Evolutionary conservation across 1,140 invertebrate species (phyloP).

Genomic region (Drosophila bocki): DNA sequence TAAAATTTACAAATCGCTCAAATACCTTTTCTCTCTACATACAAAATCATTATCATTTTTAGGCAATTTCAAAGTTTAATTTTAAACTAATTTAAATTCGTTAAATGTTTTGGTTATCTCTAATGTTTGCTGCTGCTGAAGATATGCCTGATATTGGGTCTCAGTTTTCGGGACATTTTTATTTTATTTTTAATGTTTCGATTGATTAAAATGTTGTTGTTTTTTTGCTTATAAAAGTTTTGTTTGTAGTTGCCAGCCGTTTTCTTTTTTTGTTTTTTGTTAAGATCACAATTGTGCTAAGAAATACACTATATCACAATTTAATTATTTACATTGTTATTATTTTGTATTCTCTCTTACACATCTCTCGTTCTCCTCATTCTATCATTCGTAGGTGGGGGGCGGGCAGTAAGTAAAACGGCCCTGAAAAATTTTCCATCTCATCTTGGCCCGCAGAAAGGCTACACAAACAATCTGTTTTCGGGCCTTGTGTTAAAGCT

Average conservation of each 20-base stretch:
- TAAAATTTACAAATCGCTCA: slow-evolving; percentile 42
- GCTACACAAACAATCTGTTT: slow-evolving; percentile 13
- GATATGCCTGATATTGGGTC: slow-evolving; percentile 66
- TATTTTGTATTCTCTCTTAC: slow-evolving; percentile 65
- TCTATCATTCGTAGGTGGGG: slow-evolving; percentile 58
- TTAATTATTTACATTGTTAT: slow-evolving; percentile 81
- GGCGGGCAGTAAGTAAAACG: slow-evolving; percentile 55
- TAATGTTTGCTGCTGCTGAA: slow-evolving; percentile 27
- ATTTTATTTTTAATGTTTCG: neutral
- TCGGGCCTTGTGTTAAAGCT: slow-evolving; percentile 60
- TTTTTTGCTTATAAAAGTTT: slow-evolving; percentile 60
- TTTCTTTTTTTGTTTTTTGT: slow-evolving; percentile 51
- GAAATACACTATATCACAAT: slow-evolving; percentile 82
- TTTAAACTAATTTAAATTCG: slow-evolving; percentile 75
- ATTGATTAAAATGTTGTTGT: slow-evolving; percentile 57
- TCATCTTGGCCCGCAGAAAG: slow-evolving; percentile 14
- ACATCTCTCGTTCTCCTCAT: slow-evolving; percentile 14
- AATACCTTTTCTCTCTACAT: slow-evolving; percentile 19
- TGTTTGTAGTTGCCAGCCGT: slow-evolving; percentile 75
- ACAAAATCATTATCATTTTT: slow-evolving; percentile 30
- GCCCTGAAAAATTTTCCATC: slow-evolving; percentile 39
- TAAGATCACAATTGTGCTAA: slow-evolving; percentile 83
- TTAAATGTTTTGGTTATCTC: slow-evolving; percentile 59
- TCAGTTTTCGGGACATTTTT: slow-evolving; percentile 37
- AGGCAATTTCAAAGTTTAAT: slow-evolving; percentile 33